phyloP scores from a whole-genome alignment of 53 echinoderm and acorn worm species.

The Actinopyga echinites region DNA sequence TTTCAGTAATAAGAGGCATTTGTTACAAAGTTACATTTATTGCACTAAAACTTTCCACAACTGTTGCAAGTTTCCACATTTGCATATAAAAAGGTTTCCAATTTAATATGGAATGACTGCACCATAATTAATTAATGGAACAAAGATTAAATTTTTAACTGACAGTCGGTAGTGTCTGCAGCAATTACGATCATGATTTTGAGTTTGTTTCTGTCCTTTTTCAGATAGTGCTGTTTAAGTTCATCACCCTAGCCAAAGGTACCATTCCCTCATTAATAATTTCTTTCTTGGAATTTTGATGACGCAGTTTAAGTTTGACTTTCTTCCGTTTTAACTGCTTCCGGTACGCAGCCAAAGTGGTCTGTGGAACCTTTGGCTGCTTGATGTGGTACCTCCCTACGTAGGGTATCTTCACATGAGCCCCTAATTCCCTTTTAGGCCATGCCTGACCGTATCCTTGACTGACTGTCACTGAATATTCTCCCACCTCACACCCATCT shows the following conservation, averaged over 20 bases:
- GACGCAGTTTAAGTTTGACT: not conserved
- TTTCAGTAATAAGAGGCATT: no score
- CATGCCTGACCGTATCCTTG: constrained; percentile 10
- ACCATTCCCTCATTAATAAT: constrained; percentile 12
- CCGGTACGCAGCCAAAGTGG: constrained; percentile 5
- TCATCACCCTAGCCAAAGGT: not conserved
- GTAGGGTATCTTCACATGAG: constrained; percentile 5
- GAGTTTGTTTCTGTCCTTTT: not conserved
- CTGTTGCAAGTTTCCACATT: no score
- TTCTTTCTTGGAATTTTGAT: not conserved
- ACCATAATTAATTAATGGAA: no score
- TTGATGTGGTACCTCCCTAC: constrained; percentile 14
- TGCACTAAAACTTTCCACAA: no score
- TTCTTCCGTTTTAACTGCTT: constrained; percentile 3
- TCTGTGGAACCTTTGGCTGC: not conserved
- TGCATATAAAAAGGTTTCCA: no score
- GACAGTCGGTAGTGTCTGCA: no score
- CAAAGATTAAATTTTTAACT: no score
- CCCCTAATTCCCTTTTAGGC: constrained; percentile 32
- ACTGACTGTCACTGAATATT: not conserved
- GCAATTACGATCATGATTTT: no score
- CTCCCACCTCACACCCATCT: constrained; percentile 4
- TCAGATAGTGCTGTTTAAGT: not conserved
- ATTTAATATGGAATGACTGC: no score
- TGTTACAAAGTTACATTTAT: no score